Conservation (phyloP, 1,140 invertebrate species). For the Procambarus clarkii region DNA sequence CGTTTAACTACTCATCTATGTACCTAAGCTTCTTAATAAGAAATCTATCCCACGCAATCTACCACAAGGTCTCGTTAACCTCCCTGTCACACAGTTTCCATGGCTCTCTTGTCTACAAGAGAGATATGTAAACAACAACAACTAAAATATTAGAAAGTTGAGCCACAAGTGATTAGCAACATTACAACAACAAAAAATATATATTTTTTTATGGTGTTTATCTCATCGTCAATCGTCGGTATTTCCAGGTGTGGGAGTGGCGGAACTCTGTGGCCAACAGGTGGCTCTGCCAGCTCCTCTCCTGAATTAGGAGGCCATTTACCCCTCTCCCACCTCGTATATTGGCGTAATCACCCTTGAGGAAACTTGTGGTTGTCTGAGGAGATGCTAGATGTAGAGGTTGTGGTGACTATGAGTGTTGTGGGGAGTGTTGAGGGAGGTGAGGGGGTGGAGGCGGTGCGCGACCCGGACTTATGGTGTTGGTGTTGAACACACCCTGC, state of each 20-base stretch:
- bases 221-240: neutral
- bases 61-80: too few species aligned
- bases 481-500: conserved; percentile 34
- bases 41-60: too few species aligned
- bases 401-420: neutral
- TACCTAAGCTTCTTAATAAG: too few species aligned
- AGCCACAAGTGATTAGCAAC: too few species aligned
- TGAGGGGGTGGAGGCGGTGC: neutral
- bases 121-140: too few species aligned
- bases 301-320: neutral
- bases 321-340: neutral
- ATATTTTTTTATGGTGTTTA: neutral
- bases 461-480: conserved; percentile 32
- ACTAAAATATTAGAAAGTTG: too few species aligned
- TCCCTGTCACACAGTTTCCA: too few species aligned
- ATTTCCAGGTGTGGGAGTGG: conserved; percentile 14
- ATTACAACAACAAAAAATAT: too few species aligned
- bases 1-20: too few species aligned
- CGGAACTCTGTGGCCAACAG: conserved; percentile 16
- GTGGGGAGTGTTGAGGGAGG: neutral
- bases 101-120: too few species aligned
- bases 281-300: conserved; percentile 10
- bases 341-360: neutral
- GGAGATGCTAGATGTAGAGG: neutral
- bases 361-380: neutral